These are phyloP conservation scores for Acrocephalus arundinaceus DNA, from an alignment of 2,113 vertebrate genomes.

Conservation along the genomic window DNA sequence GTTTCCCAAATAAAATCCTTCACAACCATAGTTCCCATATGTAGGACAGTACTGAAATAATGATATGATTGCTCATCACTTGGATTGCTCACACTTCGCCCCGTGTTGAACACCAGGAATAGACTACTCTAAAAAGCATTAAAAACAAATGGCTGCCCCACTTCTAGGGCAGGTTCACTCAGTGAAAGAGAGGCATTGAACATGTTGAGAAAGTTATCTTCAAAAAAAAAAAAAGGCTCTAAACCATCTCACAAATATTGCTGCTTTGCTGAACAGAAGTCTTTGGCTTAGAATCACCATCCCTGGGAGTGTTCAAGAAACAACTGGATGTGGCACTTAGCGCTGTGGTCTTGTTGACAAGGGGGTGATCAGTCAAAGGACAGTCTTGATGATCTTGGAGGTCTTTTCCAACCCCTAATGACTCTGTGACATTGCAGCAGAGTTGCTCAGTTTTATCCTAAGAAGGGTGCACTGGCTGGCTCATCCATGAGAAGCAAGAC, in stretches of 20 bases:
- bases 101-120: background rate
- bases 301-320: background rate
- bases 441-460: background rate
- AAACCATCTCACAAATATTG: background rate
- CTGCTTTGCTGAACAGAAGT: background rate
- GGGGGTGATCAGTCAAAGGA: background rate
- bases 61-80: background rate
- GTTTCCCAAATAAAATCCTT: background rate
- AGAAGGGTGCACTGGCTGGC: rapidly evolving
- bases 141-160: background rate
- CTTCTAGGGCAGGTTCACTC: background rate
- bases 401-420: background rate
- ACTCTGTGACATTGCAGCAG: background rate
- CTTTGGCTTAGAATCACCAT: background rate
- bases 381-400: background rate
- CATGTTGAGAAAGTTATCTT: background rate
- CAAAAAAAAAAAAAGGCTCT: background rate
- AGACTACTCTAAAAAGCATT: background rate
- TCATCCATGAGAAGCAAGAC: background rate
- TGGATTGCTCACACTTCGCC: background rate
- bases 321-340: rapidly evolving
- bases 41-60: background rate
- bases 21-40: background rate
- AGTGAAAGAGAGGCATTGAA: background rate
- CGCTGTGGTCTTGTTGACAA: background rate